Base-by-base conservation (phyloP, 2,797 vertebrate species). In the Schizothorax lantsangensis region DNA sequence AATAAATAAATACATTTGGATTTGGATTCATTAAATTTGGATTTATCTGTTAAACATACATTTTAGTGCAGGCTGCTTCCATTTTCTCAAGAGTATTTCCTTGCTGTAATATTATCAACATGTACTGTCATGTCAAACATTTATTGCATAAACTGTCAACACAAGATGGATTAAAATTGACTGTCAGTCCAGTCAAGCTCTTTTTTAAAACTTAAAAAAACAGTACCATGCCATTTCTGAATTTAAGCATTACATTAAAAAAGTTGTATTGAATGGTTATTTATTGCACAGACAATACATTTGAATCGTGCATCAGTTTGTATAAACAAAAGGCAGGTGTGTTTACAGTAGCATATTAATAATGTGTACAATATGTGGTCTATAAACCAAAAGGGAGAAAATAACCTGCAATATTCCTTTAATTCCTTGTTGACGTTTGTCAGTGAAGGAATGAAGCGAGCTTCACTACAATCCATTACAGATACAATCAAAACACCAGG, bases 361-460 rank as follows among this genome's bases (percentile, higher is more conserved):
- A 33, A 77, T 38, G 10, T 54, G 49, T 54, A 4, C 43, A 74
- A 30, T 19, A 59, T n/a, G 36, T n/a, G 33, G 2, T 57, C 33
- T 3, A 3, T 38, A 38, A 23, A 38, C 52, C 3, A 23, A 15
- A 59, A n/a, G 23, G 52, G 36, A 40, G 52, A 79, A 79, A 10
- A 79, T 59, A 59, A 79, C 23, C 77, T 26, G 23, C 12, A 59
- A 79, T 78, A 38, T 78, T 57, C 52, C 49, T 54, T 74, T 47
- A 49, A 30, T 74, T 74, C 26, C 72, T 19, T n/a, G 75, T 36
- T 57, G 19, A 57, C 11, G 0, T 38, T 57, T n/a, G 33, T 6
- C 49, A 78, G 49, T 57, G 6, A 78, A n/a, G 33, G 21, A 78
- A 78, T 57, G 33, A 78, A 77, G 11, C 7, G 74, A 12, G 17